Base-by-base conservation (phyloP, 2,797 vertebrate species). In the Oophaga sylvatica region DNA sequence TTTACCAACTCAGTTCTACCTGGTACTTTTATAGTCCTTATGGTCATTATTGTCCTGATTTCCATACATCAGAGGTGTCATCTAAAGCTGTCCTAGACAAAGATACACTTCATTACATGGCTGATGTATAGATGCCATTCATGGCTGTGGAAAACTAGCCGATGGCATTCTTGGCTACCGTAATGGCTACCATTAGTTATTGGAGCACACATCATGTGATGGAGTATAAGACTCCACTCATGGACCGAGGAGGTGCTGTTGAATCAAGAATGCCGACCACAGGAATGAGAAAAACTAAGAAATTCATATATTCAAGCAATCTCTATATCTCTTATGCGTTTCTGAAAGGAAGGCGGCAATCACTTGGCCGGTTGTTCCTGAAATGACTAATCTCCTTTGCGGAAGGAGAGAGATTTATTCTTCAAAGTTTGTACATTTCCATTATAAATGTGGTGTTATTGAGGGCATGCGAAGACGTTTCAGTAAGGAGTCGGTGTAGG, bases 371-470 rank as follows among this genome's bases (percentile, higher is more conserved):
- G 20, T n/a, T 73, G 59, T 70, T 67, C 22, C 6, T 53, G 53
- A 56, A 26, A 16, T 7, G 10, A 63, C 15, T 78, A 48, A 20
- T 65, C 41, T 85, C 2, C 45, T 62, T 67, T 81, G 80, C 13
- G 16, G 62, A 60, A 13, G 57, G 12, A 79, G 17, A 68, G n/a
- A 56, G 75, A 77, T 68, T 68, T 35, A 67, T 78, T 85, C 35
- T 68, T 79, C 65, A 85, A 65, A 48, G 62, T 83, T 84, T 83
- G 53, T 63, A 53, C 65, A 85, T 89, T 85, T 89, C 79, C 56
- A 85, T 85, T 77, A 60, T 81, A 89, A 86, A 86, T 41, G 60
- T n/a, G 53, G 48, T 48, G 83, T 82, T 85, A 85, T 60, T 82
- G 65, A 80, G 80, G 80, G 67, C 71, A 81, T 67, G 20, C 26